phyloP scores from a whole-genome alignment of 2,888 invertebrate genomes.

The Phrixothrix hirtus region DNA sequence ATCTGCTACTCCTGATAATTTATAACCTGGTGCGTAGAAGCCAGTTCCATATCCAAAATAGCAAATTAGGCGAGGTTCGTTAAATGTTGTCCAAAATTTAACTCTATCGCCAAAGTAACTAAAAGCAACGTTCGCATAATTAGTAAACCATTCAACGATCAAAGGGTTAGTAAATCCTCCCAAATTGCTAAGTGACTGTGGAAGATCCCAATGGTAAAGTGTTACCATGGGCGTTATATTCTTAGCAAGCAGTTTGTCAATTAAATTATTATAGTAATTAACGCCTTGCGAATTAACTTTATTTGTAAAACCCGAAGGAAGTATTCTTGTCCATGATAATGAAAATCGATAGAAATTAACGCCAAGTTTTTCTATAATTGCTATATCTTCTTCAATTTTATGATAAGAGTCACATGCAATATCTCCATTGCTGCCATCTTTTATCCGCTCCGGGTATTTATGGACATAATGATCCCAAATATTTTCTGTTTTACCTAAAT shows the following conservation, averaged over 20 bases:
- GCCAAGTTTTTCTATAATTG: constrained; percentile 65
- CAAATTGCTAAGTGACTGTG: constrained; percentile 54
- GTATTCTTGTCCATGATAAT: constrained; percentile 74
- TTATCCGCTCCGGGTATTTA: constrained; percentile 58
- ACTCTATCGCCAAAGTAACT: constrained; percentile 43
- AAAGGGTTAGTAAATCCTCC: constrained; percentile 59
- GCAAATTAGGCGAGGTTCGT: constrained; percentile 55
- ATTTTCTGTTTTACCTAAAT: too few species aligned
- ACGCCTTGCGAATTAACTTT: constrained; percentile 71
- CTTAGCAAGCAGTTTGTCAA: constrained; percentile 67
- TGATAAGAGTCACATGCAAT: constrained; percentile 73
- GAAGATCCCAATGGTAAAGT: constrained; percentile 62
- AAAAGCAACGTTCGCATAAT: constrained; percentile 59
- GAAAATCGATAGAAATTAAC: constrained; percentile 73
- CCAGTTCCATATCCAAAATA: constrained; percentile 43
- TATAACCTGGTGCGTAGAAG: constrained; percentile 48
- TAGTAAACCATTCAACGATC: constrained; percentile 60
- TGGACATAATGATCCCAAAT: constrained; percentile 65
- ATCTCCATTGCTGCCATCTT: constrained; percentile 64
- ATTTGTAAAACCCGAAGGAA: constrained; percentile 70
- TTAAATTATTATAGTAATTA: constrained; percentile 75
- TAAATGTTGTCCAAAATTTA: constrained; percentile 60
- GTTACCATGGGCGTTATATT: constrained; percentile 58
- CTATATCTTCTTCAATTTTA: constrained; percentile 66
- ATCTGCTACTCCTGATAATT: constrained; percentile 59